phyloP scores from a whole-genome alignment of 2,113 vertebrate genomes.

The Danio rerio region DNA sequence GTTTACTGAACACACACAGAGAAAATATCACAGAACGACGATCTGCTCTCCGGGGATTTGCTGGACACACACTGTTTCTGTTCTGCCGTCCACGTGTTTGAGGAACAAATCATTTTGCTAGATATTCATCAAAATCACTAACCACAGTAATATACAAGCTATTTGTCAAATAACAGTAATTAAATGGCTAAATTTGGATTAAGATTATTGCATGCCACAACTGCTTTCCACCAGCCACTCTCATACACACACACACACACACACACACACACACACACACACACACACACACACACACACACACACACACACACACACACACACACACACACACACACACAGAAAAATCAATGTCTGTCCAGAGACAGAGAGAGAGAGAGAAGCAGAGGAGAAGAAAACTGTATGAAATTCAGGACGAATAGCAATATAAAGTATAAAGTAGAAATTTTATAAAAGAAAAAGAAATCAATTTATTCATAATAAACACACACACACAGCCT shows the following conservation, averaged over 20 bases:
- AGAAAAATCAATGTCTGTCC: slow-evolving; percentile 49
- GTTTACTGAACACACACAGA: slow-evolving; percentile 40
- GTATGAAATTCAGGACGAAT: slow-evolving; percentile 30
- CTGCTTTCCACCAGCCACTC: background rate
- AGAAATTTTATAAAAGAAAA: slow-evolving; percentile 34
- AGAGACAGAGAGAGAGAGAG: background rate
- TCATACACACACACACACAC: no score
- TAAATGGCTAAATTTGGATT: background rate
- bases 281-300: no score
- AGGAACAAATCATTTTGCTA: background rate
- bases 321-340: no score
- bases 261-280: no score
- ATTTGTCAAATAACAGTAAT: slow-evolving; percentile 1
- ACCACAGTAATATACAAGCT: background rate
- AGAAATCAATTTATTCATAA: slow-evolving; percentile 26
- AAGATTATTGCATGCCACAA: background rate
- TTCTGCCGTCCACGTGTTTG: background rate
- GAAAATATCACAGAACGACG: slow-evolving; percentile 44
- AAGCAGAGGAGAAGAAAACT: background rate
- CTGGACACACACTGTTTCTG: background rate
- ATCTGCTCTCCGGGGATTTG: background rate
- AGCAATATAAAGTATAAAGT: slow-evolving; percentile 21
- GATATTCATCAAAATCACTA: background rate
- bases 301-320: no score
- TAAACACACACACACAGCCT: background rate